A percentile compares a stretch with the other conserved stretches of the same genome.
Evolutionary conservation across 2,797 vertebrate species (phyloP).

Genomic region (Nannoperca australis): DNA sequence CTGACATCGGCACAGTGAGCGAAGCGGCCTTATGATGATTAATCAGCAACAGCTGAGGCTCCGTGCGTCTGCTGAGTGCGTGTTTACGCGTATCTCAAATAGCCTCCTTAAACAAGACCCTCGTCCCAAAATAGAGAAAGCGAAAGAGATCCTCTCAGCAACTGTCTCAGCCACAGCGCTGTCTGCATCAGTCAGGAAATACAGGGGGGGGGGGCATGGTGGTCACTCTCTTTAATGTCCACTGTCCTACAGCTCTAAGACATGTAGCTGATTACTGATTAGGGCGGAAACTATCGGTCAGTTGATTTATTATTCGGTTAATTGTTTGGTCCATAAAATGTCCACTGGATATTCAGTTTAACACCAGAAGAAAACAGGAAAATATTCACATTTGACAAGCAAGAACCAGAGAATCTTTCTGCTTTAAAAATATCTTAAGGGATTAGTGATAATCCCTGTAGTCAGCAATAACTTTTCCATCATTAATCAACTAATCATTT

Average conservation of each 20-base stretch:
- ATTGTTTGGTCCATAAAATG: not conserved
- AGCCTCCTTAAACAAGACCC: conserved; percentile 84
- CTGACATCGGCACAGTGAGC: conserved; percentile 48
- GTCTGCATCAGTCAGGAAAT: conserved; percentile 36
- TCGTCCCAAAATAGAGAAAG: conserved; percentile 89
- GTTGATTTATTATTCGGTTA: not conserved
- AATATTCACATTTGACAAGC: not conserved
- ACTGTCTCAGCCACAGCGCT: conserved; percentile 22
- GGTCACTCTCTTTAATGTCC: conserved; percentile 2
- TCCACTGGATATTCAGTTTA: not conserved
- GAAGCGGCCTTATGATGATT: conserved; percentile 78
- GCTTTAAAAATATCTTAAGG: not conserved
- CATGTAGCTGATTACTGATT: not conserved
- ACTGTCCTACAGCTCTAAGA: not conserved
- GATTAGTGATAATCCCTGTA: too few species aligned
- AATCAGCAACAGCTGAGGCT: conserved; percentile 93
- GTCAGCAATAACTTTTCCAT: not conserved
- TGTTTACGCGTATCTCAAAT: conserved; percentile 93
- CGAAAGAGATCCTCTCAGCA: conserved; percentile 62
- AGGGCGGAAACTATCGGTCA: not conserved
- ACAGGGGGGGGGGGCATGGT: not conserved
- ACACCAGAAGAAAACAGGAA: too few species aligned
- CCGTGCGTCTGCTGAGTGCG: conserved; percentile 85
- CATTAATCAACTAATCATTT: not conserved
- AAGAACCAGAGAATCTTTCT: not conserved